Evolutionary conservation across 64 coral and sea anemone genomes (phyloP).

Genomic region (Montipora capricornis): DNA sequence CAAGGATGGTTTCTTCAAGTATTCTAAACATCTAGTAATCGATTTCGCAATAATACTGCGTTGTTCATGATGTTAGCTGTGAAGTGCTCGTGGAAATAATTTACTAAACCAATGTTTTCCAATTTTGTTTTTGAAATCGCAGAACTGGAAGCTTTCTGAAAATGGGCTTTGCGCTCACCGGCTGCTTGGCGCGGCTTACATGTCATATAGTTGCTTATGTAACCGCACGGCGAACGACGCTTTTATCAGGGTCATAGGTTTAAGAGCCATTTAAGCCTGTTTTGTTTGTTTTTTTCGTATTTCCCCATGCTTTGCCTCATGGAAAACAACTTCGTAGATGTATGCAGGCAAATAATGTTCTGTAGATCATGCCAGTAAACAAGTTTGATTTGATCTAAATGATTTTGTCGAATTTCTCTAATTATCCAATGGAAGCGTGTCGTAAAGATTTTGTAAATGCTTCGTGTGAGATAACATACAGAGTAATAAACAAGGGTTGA

Average conservation of each 20-base stretch:
- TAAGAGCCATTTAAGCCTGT: too few species aligned
- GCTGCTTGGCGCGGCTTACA: neutral
- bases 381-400: neutral
- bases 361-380: neutral
- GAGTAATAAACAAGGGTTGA: neutral
- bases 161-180: too few species aligned
- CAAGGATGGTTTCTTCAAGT: neutral
- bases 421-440: neutral
- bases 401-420: neutral
- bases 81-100: neutral
- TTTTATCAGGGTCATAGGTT: neutral
- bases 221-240: neutral
- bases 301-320: too few species aligned
- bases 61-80: neutral
- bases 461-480: neutral
- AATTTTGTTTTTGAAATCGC: too few species aligned
- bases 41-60: neutral
- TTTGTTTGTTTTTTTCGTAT: too few species aligned
- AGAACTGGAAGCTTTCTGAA: too few species aligned
- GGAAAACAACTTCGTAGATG: too few species aligned
- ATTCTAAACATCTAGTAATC: conserved; percentile 10
- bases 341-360: neutral
- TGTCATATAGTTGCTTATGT: neutral
- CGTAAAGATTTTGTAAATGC: neutral
- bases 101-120: too few species aligned